A percentile compares a stretch with the other conserved stretches of the same genome.
Conservation (phyloP, 2,888 invertebrate species). For the Mallateleia sp. region DNA sequence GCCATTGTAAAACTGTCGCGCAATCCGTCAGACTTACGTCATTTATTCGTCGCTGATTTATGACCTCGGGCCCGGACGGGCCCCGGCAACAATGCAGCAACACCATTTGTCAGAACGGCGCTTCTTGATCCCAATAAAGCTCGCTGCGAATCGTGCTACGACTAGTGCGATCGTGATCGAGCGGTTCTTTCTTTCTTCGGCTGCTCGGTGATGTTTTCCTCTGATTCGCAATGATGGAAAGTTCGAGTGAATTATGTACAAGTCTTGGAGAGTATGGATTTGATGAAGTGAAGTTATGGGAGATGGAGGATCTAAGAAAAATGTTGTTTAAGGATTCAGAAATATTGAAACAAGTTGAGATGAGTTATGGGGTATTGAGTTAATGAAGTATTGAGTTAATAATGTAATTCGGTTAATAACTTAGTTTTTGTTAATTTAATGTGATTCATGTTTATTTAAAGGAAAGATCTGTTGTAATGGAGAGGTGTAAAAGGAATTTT, state of each 20-base stretch:
- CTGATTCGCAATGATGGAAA: conserved; percentile 60
- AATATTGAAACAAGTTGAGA: too few species aligned
- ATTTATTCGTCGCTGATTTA: conserved; percentile 86
- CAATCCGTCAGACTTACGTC: conserved; percentile 78
- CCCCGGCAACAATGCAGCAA: conserved; percentile 88
- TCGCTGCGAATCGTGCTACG: conserved; percentile 83
- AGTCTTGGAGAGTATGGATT: not conserved
- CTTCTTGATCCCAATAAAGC: conserved; percentile 88
- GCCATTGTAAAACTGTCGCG: conserved; percentile 70
- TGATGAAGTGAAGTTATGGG: not conserved
- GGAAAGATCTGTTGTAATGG: too few species aligned
- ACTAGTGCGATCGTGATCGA: conserved; percentile 85
- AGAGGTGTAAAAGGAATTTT: too few species aligned
- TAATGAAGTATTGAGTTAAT: too few species aligned
- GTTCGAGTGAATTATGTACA: conserved; percentile 23
- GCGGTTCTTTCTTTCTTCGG: conserved; percentile 54
- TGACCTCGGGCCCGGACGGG: conserved; percentile 82
- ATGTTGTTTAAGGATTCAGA: too few species aligned
- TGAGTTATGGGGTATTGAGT: too few species aligned
- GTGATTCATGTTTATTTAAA: too few species aligned
- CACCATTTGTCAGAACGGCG: conserved; percentile 89
- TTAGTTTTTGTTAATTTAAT: too few species aligned
- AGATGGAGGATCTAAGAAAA: too few species aligned
- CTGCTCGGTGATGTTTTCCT: conserved; percentile 22
- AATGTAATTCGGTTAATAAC: too few species aligned